These are phyloP conservation scores for Parelbella ahira DNA, from an alignment of 2,888 invertebrate species.

Conservation along the genomic window DNA sequence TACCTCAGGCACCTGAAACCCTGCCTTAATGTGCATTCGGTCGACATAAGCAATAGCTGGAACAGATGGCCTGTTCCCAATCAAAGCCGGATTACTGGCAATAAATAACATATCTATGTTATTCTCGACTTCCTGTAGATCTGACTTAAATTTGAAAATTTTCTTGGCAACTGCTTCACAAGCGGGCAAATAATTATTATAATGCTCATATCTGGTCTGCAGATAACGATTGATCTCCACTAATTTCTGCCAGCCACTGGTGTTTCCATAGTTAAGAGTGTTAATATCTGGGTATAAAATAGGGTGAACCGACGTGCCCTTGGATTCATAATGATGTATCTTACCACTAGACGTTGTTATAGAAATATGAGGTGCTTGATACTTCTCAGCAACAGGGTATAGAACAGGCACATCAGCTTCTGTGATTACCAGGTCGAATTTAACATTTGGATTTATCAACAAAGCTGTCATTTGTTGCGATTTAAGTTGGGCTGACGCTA, in stretches of 20 bases:
- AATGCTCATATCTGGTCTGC: constrained; percentile 58
- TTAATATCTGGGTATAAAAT: constrained; percentile 72
- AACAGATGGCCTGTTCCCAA: constrained; percentile 61
- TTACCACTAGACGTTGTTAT: constrained; percentile 72
- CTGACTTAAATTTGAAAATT: constrained; percentile 53
- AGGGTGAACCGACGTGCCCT: constrained; percentile 77
- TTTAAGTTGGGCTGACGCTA: constrained; percentile 61
- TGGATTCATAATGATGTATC: constrained; percentile 67
- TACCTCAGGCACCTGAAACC: constrained; percentile 53
- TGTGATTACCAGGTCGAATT: constrained; percentile 79
- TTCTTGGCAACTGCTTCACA: constrained; percentile 61
- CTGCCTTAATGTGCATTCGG: constrained; percentile 63
- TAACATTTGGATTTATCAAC: constrained; percentile 59
- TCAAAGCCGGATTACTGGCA: constrained; percentile 56
- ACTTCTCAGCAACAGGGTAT: constrained; percentile 75
- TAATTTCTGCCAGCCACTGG: constrained; percentile 62
- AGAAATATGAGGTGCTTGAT: constrained; percentile 75
- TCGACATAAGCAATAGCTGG: constrained; percentile 62
- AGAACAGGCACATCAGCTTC: constrained; percentile 76
- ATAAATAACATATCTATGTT: constrained; percentile 68
- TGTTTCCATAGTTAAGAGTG: constrained; percentile 56
- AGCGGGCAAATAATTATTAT: constrained; percentile 54
- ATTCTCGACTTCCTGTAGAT: constrained; percentile 58
- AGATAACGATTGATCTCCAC: constrained; percentile 52
- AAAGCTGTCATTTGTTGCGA: constrained; percentile 64